These are phyloP conservation scores for Ammospiza caudacuta DNA, from an alignment of 2,113 vertebrate species.

Conservation along the genomic window DNA sequence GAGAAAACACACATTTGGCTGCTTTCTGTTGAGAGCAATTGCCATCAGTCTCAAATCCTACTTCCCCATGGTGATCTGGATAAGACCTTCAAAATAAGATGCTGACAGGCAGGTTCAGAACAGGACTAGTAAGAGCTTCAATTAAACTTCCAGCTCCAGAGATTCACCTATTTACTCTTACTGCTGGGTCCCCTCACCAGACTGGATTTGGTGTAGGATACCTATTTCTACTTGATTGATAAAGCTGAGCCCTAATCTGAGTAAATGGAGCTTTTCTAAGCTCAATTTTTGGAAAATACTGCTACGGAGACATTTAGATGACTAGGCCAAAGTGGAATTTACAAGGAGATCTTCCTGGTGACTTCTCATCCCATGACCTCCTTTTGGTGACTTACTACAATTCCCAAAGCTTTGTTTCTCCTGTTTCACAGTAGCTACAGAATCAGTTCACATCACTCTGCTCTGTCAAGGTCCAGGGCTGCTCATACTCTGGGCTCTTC, in stretches of 20 bases:
- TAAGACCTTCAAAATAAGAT: not conserved
- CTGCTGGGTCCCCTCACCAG: not conserved
- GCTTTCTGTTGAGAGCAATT: not conserved
- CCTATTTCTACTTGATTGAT: not conserved
- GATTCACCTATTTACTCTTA: not conserved
- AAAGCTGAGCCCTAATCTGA: not conserved
- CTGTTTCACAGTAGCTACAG: not conserved
- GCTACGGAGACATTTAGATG: not conserved
- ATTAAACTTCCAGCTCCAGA: not conserved
- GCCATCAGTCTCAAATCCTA: not conserved
- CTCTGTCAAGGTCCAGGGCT: not conserved
- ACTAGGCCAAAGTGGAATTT: not conserved
- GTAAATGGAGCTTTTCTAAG: not conserved
- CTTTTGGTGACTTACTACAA: not conserved
- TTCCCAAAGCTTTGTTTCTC: not conserved
- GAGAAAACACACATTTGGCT: not conserved
- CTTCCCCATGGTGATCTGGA: not conserved
- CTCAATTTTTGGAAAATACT: not conserved
- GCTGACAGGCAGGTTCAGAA: not conserved
- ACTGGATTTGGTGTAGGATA: not conserved
- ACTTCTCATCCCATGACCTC: not conserved
- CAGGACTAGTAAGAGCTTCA: not conserved
- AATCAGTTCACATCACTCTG: not conserved
- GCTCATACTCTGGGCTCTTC: not conserved
- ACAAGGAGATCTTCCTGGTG: not conserved